Evolutionary conservation across 2,113 vertebrate species (phyloP), one percentile per base, ranked within the genome.

Genomic region (Salvelinus fontinalis): DNA sequence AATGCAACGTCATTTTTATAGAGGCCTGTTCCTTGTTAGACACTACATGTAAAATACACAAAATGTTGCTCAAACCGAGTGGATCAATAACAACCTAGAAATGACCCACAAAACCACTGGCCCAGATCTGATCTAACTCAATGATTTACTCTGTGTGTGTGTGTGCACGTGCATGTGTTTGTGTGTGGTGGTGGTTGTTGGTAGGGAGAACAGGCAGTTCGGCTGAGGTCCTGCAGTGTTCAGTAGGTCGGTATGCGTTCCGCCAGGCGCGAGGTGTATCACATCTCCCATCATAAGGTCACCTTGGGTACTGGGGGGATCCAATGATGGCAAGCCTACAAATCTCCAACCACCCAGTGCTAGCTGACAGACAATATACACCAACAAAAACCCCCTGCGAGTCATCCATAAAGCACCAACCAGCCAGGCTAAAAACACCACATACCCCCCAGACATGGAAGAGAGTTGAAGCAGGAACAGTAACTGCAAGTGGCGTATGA

Each of bases 231-330:
- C 14, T 29, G 14, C 26, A 29, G 65, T 11, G 26, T 67, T 67
- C 27, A 16, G 24, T 18, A 27, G 64, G 64, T 26, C 12, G 65
- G 27, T 27, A 57, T 27, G 64, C 13, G 22, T 66, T 24, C 26
- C 24, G 13, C 16, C 24, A 67, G 27, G 13, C 13, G 65, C 27
- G 13, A 67, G 65, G 27, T 5, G 14, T 67, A 67, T 67, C 65
- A 67, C 26, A 67, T 67, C 65, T 67, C 65, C 65, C 65, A 27
- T 14, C 27, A 26, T 67, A 67, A 67, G 65, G 65, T 67, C 65
- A 67, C 24, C 24, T 31, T 27, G 24, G 24, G 26, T 24, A 29
- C 16, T 13, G 6, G 64, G 22, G 64, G 65, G 65, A 67, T 67
- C 65, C 65, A 67, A 6, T 67, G 54, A 57, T 57, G 54, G 54